Base-by-base conservation (phyloP, 2,888 invertebrate species). In the Anthrax anthrax region DNA sequence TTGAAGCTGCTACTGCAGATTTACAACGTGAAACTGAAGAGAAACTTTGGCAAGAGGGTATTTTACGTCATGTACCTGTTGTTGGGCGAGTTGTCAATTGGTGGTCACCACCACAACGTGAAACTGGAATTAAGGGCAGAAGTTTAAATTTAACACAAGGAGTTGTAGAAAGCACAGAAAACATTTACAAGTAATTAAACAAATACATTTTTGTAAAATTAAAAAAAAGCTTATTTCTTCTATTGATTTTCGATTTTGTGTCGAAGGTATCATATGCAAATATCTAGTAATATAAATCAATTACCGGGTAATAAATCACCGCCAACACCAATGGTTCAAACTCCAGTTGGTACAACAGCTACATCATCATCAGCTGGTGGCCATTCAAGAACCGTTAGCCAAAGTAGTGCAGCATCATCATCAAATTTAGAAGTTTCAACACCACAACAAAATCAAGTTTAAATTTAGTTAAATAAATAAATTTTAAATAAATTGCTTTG, bases 81-180 rank as follows among this genome's bases (percentile, higher is more conserved):
- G 89, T 97, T 48, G 90, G 95, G 0, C 83, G 88, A 18, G 79
- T 97, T 47, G 84, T 95, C 43, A 91, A 92, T 70, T 97, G 96
- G 96, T 94, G 90, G 87, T 86, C 90, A 42, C 96, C 95, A 10
- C 77, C 84, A 5, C 71, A 77, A 19, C 86, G 82, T 60, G 84
- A 85, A 55, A 72, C 79, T 9, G 85, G 81, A 55, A 84, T 81
- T 55, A 82, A 77, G 65, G 95, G 88, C 42, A 74, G 89, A 60
- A 88, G 81, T 66, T 75, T 91, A 52, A 85, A 89, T 68, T 71
- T 91, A 61, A 72, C 74, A 32, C 72, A 73, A 72, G 88, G 88
- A 40, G 83, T 86, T 42, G 81, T 88, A 13, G 83, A 83, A 58
- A 84, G 84, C 54, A 89, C 88, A 0, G 81, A 82, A 59, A 82